These are phyloP conservation scores for Poecilia picta DNA, from an alignment of 2,797 vertebrate genomes.

Conservation along the genomic window DNA sequence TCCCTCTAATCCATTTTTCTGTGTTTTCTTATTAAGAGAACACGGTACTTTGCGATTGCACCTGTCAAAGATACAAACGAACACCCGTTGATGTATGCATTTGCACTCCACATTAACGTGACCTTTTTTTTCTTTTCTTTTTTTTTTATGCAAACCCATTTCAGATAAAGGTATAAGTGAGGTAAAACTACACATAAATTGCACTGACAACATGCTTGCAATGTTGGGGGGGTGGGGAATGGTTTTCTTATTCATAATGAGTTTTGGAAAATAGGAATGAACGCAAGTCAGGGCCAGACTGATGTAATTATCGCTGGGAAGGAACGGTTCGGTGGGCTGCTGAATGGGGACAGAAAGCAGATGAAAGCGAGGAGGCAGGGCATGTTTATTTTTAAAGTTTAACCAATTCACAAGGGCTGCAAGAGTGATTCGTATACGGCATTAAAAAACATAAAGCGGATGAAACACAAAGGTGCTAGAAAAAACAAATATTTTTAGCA, in stretches of 20 bases:
- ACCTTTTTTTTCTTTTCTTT: not conserved
- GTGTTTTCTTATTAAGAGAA: slow-evolving; percentile 45
- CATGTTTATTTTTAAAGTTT: slow-evolving; percentile 43
- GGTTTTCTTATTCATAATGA: slow-evolving; percentile 13
- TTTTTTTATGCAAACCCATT: slow-evolving; percentile 19
- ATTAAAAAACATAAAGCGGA: slow-evolving; percentile 18
- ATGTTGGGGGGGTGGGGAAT: slow-evolving; percentile 14
- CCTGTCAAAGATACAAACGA: slow-evolving; percentile 41
- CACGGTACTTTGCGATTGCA: slow-evolving; percentile 40
- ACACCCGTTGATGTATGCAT: slow-evolving; percentile 29
- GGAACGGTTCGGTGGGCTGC: slow-evolving; percentile 19
- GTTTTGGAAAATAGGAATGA: slow-evolving; percentile 26
- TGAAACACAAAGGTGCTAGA: not conserved
- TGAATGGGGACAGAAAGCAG: slow-evolving; percentile 39
- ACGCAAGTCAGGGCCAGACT: slow-evolving; percentile 38
- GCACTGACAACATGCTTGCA: slow-evolving; percentile 3
- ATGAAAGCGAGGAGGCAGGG: slow-evolving; percentile 43
- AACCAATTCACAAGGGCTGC: slow-evolving; percentile 38
- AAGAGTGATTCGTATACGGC: slow-evolving; percentile 33
- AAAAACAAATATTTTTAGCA: slow-evolving; percentile 1
- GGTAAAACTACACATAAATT: slow-evolving; percentile 34
- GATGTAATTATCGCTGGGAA: slow-evolving; percentile 27
- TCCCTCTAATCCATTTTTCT: slow-evolving; percentile 16
- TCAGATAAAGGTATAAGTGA: slow-evolving; percentile 19
- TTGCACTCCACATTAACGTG: slow-evolving; percentile 25